Percentiles rank a stretch among this genome's conserved stretches.
These are phyloP conservation scores for Lycocerus yunnanus DNA, from an alignment of 2,888 invertebrate species.

Conservation along the genomic window DNA sequence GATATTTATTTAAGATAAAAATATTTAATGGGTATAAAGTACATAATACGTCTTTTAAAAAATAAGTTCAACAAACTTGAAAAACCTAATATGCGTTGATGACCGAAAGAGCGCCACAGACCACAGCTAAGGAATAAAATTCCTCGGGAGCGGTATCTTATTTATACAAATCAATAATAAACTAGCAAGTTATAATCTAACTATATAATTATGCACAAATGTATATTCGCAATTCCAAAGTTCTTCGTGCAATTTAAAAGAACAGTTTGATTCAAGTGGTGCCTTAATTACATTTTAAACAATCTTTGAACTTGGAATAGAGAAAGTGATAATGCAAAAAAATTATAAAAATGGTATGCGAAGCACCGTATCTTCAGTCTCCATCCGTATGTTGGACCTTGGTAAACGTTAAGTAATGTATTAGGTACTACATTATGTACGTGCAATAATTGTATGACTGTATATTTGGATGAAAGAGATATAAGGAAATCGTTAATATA, in stretches of 20 bases:
- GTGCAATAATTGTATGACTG: not conserved
- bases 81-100: slow-evolving; percentile 8
- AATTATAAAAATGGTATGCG: not conserved
- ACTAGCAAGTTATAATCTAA: not conserved
- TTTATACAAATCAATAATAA: slow-evolving; percentile 3
- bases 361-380: not conserved
- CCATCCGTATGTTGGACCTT: not conserved
- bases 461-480: not conserved
- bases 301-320: not conserved
- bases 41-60: not conserved
- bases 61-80: slow-evolving; percentile 16
- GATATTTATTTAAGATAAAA: not conserved
- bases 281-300: not conserved
- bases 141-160: slow-evolving; percentile 1
- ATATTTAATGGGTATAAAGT: not conserved
- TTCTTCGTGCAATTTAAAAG: not conserved
- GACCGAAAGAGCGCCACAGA: slow-evolving; percentile 12
- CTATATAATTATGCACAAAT: not conserved
- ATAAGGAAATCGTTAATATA: not conserved
- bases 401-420: not conserved
- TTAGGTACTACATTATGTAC: too few species aligned
- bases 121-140: slow-evolving; percentile 10
- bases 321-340: not conserved
- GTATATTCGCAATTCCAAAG: not conserved
- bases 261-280: not conserved